A percentile compares a stretch with the other conserved stretches of the same genome.
phyloP scores from a whole-genome alignment of 2,888 invertebrate species.

The Gastracanthus pulcherrimus region DNA sequence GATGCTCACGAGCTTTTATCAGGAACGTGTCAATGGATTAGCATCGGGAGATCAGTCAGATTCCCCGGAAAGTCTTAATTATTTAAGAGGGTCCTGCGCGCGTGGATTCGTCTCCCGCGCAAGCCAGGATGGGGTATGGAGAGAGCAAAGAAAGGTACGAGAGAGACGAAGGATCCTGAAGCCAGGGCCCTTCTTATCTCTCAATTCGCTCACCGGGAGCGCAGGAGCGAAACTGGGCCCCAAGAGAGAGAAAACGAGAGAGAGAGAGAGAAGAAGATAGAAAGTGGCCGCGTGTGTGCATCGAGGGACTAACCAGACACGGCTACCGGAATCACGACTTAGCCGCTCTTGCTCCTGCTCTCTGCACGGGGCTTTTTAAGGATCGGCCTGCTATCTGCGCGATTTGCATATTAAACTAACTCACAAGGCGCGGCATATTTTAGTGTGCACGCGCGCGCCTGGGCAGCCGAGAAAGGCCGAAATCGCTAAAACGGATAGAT shows the following conservation, averaged over 20 bases:
- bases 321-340: slow-evolving; percentile 77
- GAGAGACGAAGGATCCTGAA: too few relatives aligned
- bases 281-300: too few relatives aligned
- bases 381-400: slow-evolving; percentile 75
- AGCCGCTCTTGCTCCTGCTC: not conserved
- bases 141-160: slow-evolving; percentile 60
- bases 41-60: slow-evolving; percentile 50
- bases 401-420: slow-evolving; percentile 78
- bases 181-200: slow-evolving; percentile 73
- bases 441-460: slow-evolving; percentile 61
- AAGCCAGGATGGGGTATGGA: slow-evolving; percentile 59
- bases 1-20: slow-evolving; percentile 26
- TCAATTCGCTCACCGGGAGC: slow-evolving; percentile 71
- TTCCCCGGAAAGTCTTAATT: slow-evolving; percentile 56
- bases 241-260: not conserved
- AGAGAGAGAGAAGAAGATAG: slow-evolving; percentile 12
- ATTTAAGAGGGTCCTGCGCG: slow-evolving; percentile 30
- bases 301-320: slow-evolving; percentile 68
- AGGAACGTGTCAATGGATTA: slow-evolving; percentile 48
- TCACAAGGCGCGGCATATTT: slow-evolving; percentile 75
- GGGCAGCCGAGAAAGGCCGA: not conserved
- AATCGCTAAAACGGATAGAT: slow-evolving; percentile 50
- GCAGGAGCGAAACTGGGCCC: slow-evolving; percentile 22
- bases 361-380: slow-evolving; percentile 69
- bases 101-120: not conserved